Percentiles rank a stretch among this genome's conserved stretches.
Conservation (phyloP, 2,888 invertebrate genomes). For the Acronicta alni region DNA sequence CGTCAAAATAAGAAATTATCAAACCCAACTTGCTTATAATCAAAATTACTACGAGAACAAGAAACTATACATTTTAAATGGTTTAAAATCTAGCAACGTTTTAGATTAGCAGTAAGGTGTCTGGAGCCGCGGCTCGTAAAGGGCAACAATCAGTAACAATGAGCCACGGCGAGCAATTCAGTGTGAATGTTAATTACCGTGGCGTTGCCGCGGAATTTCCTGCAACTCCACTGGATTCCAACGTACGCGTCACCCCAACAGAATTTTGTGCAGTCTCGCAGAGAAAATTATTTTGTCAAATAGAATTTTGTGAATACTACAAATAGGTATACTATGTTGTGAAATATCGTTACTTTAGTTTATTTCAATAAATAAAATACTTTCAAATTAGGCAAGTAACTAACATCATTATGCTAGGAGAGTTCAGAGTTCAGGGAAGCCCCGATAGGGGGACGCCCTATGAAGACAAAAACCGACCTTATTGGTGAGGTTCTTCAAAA, state of each 20-base stretch:
- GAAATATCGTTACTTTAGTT: too few species aligned
- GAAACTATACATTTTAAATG: slow-evolving; percentile 25
- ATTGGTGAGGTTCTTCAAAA: too few species aligned
- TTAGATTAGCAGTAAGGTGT: slow-evolving; percentile 30
- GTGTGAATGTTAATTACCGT: slow-evolving; percentile 54
- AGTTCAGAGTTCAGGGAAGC: too few species aligned
- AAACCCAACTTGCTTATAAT: slow-evolving; percentile 1
- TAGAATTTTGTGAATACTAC: neutral
- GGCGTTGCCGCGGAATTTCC: slow-evolving; percentile 57
- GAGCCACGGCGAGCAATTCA: slow-evolving; percentile 31
- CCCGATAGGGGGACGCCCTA: too few species aligned
- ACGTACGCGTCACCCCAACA: slow-evolving; percentile 35
- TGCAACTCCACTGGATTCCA: slow-evolving; percentile 54
- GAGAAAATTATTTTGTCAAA: slow-evolving; percentile 32
- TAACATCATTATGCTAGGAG: too few species aligned
- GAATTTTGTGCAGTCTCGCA: slow-evolving; percentile 32
- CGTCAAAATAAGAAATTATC: too few species aligned
- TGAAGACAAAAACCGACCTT: too few species aligned
- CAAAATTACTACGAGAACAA: slow-evolving; percentile 11
- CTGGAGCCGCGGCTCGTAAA: slow-evolving; percentile 1
- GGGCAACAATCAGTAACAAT: slow-evolving; percentile 14
- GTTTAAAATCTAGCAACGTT: slow-evolving; percentile 16
- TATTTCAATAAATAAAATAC: too few species aligned
- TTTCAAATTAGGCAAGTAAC: too few species aligned
- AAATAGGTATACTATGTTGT: too few species aligned